Evolutionary conservation across 1,140 invertebrate genomes (phyloP), one percentile per base, ranked within the genome.

Genomic region (Rhizoglyphus robini): DNA sequence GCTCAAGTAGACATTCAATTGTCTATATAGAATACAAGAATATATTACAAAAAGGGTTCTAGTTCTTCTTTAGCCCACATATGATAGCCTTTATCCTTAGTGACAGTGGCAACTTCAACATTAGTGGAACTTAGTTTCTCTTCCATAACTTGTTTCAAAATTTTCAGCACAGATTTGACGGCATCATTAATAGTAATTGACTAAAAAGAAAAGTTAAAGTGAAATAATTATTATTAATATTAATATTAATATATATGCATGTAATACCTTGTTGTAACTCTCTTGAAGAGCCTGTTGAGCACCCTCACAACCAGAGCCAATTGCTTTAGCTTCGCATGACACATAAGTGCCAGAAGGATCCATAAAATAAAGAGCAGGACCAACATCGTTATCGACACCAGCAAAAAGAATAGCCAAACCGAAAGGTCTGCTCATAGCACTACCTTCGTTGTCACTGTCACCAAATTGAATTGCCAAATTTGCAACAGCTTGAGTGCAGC

Each of bases 81-180:
- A 69, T 92, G 86, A 79, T 93, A 97, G 68, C 87, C 78, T 69
- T 83, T 80, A 11, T 84, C 82, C 1, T 86, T 85, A 2, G 90
- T 96, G 78, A 97, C 89, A 20, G 88, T 91, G 72, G 93, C 90
- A 36, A 80, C 88, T 81, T 99, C 96, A 54, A 99, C 93, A 80
- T 99, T 99, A 36, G 87, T 91, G 31, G 91, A 88, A 69, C 88
- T 97, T 0, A 99, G 76, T 78, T 98, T 99, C 76, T 99, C 96
- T 76, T 99, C 96, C 96, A 99, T 99, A 0, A 99, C 95, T 80
- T 99, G 95, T 74, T 99, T 99, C 1, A 99, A 77, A 73, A 98
- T 99, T 8, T 87, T 92, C 18, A 99, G 77, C 2, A 91, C 86
- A 36, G 88, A 76, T 73, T 92, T 94, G 63, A 91, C 86, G 18